These are phyloP conservation scores for Trachelus iudaicus DNA, from an alignment of 2,888 invertebrate genomes.

Conservation along the genomic window DNA sequence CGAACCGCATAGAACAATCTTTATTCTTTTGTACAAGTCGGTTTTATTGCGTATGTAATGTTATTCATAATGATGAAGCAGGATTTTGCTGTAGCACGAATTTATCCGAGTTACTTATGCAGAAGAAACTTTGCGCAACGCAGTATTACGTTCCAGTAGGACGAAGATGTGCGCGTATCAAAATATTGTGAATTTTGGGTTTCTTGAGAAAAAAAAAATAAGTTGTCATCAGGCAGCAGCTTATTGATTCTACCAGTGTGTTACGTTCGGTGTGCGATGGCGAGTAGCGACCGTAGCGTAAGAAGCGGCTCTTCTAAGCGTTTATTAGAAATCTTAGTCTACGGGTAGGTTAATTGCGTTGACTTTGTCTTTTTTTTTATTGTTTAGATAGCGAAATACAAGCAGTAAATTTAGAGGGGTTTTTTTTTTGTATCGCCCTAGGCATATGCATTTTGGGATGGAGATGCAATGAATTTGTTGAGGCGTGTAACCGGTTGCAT, in stretches of 20 bases:
- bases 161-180: neutral
- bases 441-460: neutral
- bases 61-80: neutral
- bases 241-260: neutral
- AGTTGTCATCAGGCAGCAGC: neutral
- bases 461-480: neutral
- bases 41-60: neutral
- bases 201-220: neutral
- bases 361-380: neutral
- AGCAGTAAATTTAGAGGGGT: neutral
- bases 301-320: neutral
- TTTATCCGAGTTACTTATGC: neutral
- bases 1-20: neutral
- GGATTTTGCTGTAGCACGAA: neutral
- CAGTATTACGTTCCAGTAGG: neutral
- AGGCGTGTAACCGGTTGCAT: neutral
- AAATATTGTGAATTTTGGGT: neutral
- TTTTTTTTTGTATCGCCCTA: neutral
- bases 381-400: neutral
- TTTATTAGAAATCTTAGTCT: neutral
- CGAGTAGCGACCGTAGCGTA: neutral
- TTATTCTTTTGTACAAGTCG: neutral
- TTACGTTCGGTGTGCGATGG: neutral
- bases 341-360: neutral
- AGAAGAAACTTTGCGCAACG: neutral